Evolutionary conservation across 2,888 invertebrate species (phyloP), one percentile per base, ranked within the genome.

Genomic region (Philhelius pedissequus): DNA sequence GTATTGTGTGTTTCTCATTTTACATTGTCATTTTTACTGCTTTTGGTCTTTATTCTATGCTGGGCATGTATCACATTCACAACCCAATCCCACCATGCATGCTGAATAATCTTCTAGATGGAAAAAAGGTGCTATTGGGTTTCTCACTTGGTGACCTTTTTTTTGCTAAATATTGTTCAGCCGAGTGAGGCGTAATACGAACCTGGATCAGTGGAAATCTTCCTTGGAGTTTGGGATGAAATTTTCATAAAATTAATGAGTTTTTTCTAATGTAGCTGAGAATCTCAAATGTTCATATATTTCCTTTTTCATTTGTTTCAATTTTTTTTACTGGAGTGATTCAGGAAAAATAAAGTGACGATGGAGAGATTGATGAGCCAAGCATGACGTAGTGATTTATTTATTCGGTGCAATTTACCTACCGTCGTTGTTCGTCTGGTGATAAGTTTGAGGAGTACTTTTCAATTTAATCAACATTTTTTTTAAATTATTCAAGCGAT

Each of bases 331-430:
- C 0, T 40, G 30, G 38, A 50, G 73, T 82, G 82, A 82, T 54
- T 78, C 48, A 35, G 40, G 40, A 66, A 73, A 78, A 79, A 75
- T 70, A 38, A 70, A 70, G 74, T 69, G 66, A 70, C 62, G 73
- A 79, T 79, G 79, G 43, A 70, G 75, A 79, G 83, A 83, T 83
- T 83, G 74, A 83, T 83, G 79, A 74, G 40, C 25, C 13, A 8
- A 69, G 48, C 27, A 78, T 78, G 78, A 83, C n/a, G 48, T n/a
- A 38, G 40, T 25, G n/a, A 27, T 66, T 50, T 40, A 38, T 54
- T 48, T 27, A 9, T 30, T 13, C 15, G 30, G 1, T 52, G 13
- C 27, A 62, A 62, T 35, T 25, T 40, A 60, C 58, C 58, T 58
- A 25, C n/a, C 15, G n/a, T 35, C 35, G 9, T 43, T 5, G 27